Base-by-base conservation (phyloP, 2,113 vertebrate species). In the Hippocampus zosterae region DNA sequence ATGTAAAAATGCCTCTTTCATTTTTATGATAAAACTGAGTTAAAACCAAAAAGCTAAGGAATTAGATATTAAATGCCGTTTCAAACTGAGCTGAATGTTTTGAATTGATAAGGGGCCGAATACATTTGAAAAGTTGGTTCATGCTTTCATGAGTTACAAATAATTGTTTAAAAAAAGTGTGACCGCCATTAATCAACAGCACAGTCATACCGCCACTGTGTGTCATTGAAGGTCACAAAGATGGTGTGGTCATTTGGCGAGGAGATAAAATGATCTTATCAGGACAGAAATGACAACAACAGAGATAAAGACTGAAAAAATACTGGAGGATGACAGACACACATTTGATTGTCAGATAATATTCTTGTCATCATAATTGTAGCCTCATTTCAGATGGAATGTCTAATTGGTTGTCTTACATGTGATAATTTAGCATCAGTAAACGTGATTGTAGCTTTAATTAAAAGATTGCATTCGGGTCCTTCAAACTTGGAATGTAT, bases 211-310 rank as follows among this genome's bases (percentile, higher is more conserved):
- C 29, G 55, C 23, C 55, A 57, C 25, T 16, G 23, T 8, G 56
- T 60, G 27, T 33, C 27, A 57, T 42, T 65, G 63, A 65, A 65
- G 63, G 63, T 23, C 63, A 65, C 63, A 65, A 27, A 46, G 42
- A 46, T 65, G 42, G 10, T 46, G 42, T 64, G 62, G 44, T 65
- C 5, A 27, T 65, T 65, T 65, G 41, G 63, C 27, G 63, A 25
- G 23, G 15, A 46, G 63, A 65, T 65, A 65, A 46, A 7, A 65
- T 46, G 63, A 65, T 65, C 41, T 25, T 65, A 65, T 65, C 63
- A 46, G 23, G n/a, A 16, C 23, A 65, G 63, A 65, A 65, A 46
- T 44, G 63, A 65, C 40, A 44, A 46, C 25, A 23, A 27, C 63
- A 65, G 33, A 37, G 33, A 37, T 37, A 37, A 37, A 37, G 33